These are phyloP conservation scores for Neocrepidodera transversa DNA, from an alignment of 2,888 invertebrate genomes.

Conservation along the genomic window DNA sequence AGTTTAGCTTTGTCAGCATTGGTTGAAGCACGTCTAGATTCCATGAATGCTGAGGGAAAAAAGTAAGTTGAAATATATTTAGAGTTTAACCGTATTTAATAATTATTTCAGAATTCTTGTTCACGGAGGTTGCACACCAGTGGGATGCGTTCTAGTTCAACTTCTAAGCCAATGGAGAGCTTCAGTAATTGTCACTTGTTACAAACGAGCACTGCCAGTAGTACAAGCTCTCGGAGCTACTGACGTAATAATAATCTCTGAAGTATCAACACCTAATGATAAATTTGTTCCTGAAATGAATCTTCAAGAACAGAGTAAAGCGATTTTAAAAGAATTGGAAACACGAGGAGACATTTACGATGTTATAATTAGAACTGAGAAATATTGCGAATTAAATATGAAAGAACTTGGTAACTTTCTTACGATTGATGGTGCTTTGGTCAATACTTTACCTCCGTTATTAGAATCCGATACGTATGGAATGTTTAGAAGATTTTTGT, in stretches of 20 bases:
- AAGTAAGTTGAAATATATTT: constrained; percentile 56
- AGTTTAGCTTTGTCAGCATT: constrained; percentile 65
- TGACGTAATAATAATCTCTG: constrained; percentile 61
- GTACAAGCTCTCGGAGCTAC: constrained; percentile 65
- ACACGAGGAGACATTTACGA: constrained; percentile 52
- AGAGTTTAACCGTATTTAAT: neutral
- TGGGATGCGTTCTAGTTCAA: constrained; percentile 68
- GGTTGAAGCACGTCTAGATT: constrained; percentile 60
- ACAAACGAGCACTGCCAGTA: constrained; percentile 63
- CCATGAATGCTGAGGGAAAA: constrained; percentile 62
- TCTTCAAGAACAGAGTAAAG: constrained; percentile 23
- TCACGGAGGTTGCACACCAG: constrained; percentile 66
- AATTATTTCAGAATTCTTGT: constrained; percentile 62
- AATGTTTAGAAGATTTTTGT: constrained; percentile 60
- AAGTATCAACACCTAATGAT: constrained; percentile 42
- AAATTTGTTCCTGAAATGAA: constrained; percentile 30
- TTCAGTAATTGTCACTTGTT: constrained; percentile 64
- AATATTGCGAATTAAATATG: constrained; percentile 43
- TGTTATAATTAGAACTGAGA: constrained; percentile 53
- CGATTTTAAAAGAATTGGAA: constrained; percentile 51
- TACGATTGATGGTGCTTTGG: constrained; percentile 47
- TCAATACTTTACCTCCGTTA: constrained; percentile 62
- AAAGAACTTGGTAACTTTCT: constrained; percentile 48
- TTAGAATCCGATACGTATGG: constrained; percentile 64
- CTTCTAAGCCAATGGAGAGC: constrained; percentile 66